Base-by-base conservation (phyloP, 2,888 invertebrate species). In the Brachyptera putata region DNA sequence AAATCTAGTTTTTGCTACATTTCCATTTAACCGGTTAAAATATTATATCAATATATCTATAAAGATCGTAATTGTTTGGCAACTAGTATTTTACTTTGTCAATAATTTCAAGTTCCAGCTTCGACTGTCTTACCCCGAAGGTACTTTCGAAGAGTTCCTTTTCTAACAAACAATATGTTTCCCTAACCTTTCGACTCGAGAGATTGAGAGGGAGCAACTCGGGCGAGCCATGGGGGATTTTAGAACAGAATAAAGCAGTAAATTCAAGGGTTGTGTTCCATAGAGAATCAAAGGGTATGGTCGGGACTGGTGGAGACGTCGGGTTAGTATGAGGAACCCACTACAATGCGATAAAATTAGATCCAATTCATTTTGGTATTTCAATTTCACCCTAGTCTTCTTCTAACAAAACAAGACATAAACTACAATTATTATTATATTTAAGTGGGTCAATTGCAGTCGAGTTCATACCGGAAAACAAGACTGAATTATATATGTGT, bases 261-360 rank as follows among this genome's bases (percentile, higher is more conserved):
- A 53, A 53, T 53, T 53, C 36, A 21, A 13, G 53, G 36, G 46
- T 24, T 7, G 11, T 53, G 53, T 36, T 53, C 36, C 36, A 14
- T 22, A 4, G 53, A 53, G 53, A 34, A 11, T 16, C 53, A 53
- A 53, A 34, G 34, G 53, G 53, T 46, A 43, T 43, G 43, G 18
- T n/a, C 16, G n/a, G 43, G 16, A 18, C 43, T 16, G 18, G 5
- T 3, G 22, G 4, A 16, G 2, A 2, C 41, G 30, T 25, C 25
- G 50, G n/a, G 21, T 18, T 22, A 18, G 22, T 53, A 53, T 36
- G 26, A 50, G 30, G 16, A 53, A 53, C 30, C 3, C 53, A 36
- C 49, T n/a, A 50, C 53, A 53, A 53, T 53, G 14, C 34, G 53
- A 53, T 53, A 53, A 36, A 53, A 53, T 53, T 53, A 53, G 34